A percentile compares a stretch with the other conserved stretches of the same genome.
These are phyloP conservation scores for Styela clava DNA, from an alignment of 23 tunicate species.

Conservation along the genomic window DNA sequence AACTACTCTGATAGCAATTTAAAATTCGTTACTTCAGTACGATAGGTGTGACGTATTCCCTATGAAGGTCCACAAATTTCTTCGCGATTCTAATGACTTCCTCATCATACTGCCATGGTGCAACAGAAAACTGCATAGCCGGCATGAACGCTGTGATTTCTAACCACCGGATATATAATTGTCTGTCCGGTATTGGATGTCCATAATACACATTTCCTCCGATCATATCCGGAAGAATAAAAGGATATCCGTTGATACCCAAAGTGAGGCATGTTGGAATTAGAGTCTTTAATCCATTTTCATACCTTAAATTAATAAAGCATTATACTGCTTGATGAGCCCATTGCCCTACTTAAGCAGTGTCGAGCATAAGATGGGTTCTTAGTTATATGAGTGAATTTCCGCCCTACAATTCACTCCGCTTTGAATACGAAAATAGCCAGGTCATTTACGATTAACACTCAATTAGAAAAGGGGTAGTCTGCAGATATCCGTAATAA, in stretches of 20 bases:
- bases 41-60: slow-evolving; percentile 40
- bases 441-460: no score
- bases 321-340: no score
- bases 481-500: no score
- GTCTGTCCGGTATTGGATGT: slow-evolving; percentile 47
- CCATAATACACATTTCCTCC: slow-evolving; percentile 57
- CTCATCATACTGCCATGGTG: slow-evolving; percentile 96
- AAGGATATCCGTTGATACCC: slow-evolving; percentile 80
- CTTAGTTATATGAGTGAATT: not conserved
- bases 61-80: slow-evolving; percentile 53
- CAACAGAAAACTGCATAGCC: slow-evolving; percentile 75
- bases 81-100: slow-evolving; percentile 30
- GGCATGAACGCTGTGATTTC: slow-evolving; percentile 79
- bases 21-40: slow-evolving; percentile 17
- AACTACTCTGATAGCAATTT: not conserved
- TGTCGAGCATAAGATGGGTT: not conserved
- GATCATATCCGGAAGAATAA: slow-evolving; percentile 94
- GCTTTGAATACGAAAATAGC: no score
- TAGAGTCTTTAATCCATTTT: slow-evolving; percentile 76
- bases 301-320: slow-evolving; percentile 21
- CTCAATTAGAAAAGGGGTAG: no score
- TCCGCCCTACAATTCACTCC: no score
- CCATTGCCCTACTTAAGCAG: not conserved
- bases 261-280: slow-evolving; percentile 83
- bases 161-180: slow-evolving; percentile 87